phyloP scores from a whole-genome alignment of 1,140 invertebrate genomes.

The Microplitis demolitor region DNA sequence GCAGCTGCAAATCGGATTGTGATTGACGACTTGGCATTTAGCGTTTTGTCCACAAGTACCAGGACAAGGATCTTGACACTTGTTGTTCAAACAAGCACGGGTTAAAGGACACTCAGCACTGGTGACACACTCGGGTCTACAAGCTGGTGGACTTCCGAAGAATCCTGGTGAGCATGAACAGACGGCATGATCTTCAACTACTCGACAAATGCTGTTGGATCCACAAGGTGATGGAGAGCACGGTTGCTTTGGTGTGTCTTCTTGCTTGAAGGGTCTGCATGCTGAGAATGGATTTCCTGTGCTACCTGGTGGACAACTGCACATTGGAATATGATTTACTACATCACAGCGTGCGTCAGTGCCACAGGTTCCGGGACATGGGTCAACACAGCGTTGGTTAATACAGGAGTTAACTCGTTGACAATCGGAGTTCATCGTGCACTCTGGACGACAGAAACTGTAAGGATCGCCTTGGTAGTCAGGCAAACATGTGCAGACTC shows the following conservation, averaged over 20 bases:
- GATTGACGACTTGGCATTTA: conserved; percentile 71
- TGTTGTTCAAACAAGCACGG: conserved; percentile 69
- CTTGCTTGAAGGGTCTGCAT: conserved; percentile 59
- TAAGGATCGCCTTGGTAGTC: conserved; percentile 78
- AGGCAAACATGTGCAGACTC: conserved; percentile 75
- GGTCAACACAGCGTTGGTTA: conserved; percentile 76
- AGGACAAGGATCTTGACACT: conserved; percentile 72
- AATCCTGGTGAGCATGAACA: conserved; percentile 72
- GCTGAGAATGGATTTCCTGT: conserved; percentile 80
- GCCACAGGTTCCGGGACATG: conserved; percentile 79
- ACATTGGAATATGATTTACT: conserved; percentile 78
- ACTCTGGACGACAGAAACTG: conserved; percentile 76
- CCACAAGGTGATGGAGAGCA: conserved; percentile 65
- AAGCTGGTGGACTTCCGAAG: conserved; percentile 69
- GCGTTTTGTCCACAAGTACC: conserved; percentile 74
- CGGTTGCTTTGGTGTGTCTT: conserved; percentile 50
- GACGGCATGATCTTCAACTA: conserved; percentile 61
- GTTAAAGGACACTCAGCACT: conserved; percentile 70
- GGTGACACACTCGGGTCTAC: conserved; percentile 68
- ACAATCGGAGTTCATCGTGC: conserved; percentile 83
- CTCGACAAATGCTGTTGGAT: conserved; percentile 59
- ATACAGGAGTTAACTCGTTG: conserved; percentile 74
- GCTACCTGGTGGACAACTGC: conserved; percentile 70
- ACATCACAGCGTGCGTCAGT: conserved; percentile 76
- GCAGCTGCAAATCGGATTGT: conserved; percentile 74